Percentiles rank a stretch among this genome's conserved stretches.
These are phyloP conservation scores for Quadriops clusia DNA, from an alignment of 2,888 invertebrate genomes.

Conservation along the genomic window DNA sequence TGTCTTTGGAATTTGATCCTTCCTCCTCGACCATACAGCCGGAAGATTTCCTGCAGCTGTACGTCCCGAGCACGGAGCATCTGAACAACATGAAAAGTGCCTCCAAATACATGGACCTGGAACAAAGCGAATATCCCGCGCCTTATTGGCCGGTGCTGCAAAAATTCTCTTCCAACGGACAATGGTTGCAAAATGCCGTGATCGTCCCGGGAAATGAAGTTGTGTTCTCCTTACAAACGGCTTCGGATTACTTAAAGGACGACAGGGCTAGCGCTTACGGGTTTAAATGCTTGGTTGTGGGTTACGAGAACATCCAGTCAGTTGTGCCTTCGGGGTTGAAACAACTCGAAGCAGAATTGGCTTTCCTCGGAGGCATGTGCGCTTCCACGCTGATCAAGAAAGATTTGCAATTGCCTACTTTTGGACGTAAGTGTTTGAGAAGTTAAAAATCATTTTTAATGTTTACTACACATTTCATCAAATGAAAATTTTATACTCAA, in stretches of 20 bases:
- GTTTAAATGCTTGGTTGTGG: slow-evolving; percentile 72
- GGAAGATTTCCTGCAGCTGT: slow-evolving; percentile 75
- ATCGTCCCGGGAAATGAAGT: slow-evolving; percentile 89
- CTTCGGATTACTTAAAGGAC: slow-evolving; percentile 87
- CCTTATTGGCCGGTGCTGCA: slow-evolving; percentile 54
- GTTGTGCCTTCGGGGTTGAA: slow-evolving; percentile 43
- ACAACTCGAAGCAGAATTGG: slow-evolving; percentile 79
- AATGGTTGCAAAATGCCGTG: slow-evolving; percentile 81
- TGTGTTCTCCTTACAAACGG: slow-evolving; percentile 90
- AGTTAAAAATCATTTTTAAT: no score
- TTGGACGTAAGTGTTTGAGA: slow-evolving; percentile 36
- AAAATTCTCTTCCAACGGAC: slow-evolving; percentile 36
- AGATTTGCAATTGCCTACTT: slow-evolving; percentile 55
- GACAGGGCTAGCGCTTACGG: slow-evolving; percentile 69
- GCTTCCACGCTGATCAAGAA: slow-evolving; percentile 80
- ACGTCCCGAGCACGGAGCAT: slow-evolving; percentile 41
- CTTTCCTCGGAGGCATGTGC: slow-evolving; percentile 84
- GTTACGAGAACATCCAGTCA: slow-evolving; percentile 62
- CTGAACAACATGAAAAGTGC: slow-evolving; percentile 12
- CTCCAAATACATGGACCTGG: slow-evolving; percentile 22
- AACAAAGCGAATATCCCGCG: slow-evolving; percentile 28
- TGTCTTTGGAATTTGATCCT: slow-evolving; percentile 87
- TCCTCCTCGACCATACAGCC: slow-evolving; percentile 86
- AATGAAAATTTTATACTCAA: no score
- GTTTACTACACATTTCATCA: no score